Evolutionary conservation across 2,797 vertebrate genomes (phyloP).

Genomic region (Anguilla anguilla): DNA sequence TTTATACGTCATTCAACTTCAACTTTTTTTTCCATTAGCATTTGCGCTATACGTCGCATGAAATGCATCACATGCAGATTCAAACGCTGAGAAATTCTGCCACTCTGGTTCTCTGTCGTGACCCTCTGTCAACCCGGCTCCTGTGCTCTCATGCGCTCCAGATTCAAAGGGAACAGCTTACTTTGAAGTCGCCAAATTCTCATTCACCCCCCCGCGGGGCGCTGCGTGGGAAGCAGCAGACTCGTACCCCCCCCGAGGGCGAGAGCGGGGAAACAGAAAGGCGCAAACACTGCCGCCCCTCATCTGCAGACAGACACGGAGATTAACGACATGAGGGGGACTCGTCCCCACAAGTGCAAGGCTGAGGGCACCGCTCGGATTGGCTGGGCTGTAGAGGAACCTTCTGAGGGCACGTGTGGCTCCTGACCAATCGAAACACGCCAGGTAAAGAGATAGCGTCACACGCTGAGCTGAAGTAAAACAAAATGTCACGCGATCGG

Average conservation of each 20-base stretch:
- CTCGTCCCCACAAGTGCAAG: neutral
- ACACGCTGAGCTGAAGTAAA: neutral
- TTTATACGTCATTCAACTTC: neutral
- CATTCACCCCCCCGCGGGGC: neutral
- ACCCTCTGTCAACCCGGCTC: neutral
- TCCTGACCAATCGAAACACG: neutral
- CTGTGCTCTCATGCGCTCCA: neutral
- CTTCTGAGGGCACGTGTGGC: neutral
- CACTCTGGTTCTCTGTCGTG: neutral
- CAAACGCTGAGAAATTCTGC: neutral
- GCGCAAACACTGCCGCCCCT: neutral
- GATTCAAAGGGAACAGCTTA: slow-evolving; percentile 2
- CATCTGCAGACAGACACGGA: neutral
- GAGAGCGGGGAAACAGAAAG: neutral
- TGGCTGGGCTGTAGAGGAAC: neutral
- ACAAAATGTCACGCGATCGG: neutral
- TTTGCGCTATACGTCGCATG: neutral
- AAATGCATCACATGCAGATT: neutral
- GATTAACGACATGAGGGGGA: neutral
- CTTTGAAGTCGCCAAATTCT: slow-evolving; percentile 4
- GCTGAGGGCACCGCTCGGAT: neutral
- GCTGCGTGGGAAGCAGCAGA: neutral
- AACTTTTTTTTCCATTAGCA: too few species aligned
- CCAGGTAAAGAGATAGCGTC: neutral
- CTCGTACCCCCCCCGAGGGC: neutral